A percentile compares a stretch with the other conserved stretches of the same genome.
Conservation (phyloP, 92 coral and sea anemone genomes). For the Porites cylindrica region DNA sequence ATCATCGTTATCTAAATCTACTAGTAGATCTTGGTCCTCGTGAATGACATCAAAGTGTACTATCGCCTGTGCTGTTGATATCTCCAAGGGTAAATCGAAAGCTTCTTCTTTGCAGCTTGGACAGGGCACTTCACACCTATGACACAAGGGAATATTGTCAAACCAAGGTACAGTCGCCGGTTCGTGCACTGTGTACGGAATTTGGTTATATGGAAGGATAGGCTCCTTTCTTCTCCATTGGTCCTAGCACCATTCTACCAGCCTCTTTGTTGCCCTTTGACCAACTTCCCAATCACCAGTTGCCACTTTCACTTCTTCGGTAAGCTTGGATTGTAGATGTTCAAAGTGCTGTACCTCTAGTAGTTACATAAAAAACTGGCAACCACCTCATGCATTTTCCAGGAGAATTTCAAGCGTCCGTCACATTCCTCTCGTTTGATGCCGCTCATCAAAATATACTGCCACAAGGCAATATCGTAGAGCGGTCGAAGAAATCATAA, state of each 20-base stretch:
- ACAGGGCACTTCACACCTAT: conserved; percentile 56
- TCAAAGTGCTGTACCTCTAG: conserved; percentile 26
- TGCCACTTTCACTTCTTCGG: background rate
- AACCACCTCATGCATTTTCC: conserved; percentile 63
- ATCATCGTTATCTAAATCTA: background rate
- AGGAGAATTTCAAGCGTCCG: background rate
- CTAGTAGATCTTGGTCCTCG: background rate
- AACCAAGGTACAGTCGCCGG: conserved; percentile 38
- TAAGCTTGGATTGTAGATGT: conserved; percentile 6
- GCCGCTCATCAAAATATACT: background rate
- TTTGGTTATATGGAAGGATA: background rate
- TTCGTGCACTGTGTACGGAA: background rate
- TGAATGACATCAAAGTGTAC: conserved; percentile 22
- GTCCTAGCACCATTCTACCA: conserved; percentile 70
- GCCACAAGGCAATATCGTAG: conserved; percentile 35
- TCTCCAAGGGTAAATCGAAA: conserved; percentile 30
- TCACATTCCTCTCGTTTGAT: background rate
- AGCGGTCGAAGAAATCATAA: conserved; percentile 38
- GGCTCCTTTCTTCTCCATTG: conserved; percentile 61
- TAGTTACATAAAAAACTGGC: conserved; percentile 49
- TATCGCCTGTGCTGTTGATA: conserved; percentile 27
- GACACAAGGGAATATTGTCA: conserved; percentile 56
- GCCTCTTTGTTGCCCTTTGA: conserved; percentile 3
- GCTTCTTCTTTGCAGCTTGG: conserved; percentile 55
- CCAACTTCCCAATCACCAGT: conserved; percentile 44